Conservation (phyloP, 2,113 vertebrate species). For the Corythoichthys intestinalis region DNA sequence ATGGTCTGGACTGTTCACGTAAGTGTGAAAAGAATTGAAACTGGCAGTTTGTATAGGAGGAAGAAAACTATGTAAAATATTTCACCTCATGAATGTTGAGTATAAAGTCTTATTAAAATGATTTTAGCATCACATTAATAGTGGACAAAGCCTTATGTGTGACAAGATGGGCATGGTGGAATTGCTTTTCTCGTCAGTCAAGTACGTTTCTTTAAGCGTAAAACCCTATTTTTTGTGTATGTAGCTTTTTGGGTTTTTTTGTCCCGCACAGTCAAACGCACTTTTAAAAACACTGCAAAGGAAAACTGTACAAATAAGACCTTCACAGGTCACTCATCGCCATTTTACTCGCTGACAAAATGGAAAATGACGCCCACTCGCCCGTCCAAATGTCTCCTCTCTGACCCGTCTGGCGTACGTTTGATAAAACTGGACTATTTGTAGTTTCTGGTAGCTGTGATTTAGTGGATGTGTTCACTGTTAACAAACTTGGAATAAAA, state of each 20-base stretch:
- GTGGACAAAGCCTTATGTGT: constrained; percentile 62
- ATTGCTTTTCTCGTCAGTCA: constrained; percentile 18
- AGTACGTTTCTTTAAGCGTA: constrained; percentile 36
- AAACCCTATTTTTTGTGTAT: constrained; percentile 31
- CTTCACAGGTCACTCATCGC: neutral
- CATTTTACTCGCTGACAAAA: neutral
- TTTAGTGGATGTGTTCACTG: constrained; percentile 82
- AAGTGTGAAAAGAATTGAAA: constrained; percentile 27
- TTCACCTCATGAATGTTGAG: constrained; percentile 60
- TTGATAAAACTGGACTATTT: constrained; percentile 69
- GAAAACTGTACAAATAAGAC: constrained; percentile 15
- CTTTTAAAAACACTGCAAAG: constrained; percentile 35
- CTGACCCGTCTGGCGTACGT: constrained; percentile 44
- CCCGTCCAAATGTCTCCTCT: constrained; percentile 12
- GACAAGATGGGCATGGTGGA: constrained; percentile 28
- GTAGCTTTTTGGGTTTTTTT: constrained; percentile 2
- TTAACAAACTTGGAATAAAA: constrained; percentile 82
- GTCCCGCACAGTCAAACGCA: constrained; percentile 27
- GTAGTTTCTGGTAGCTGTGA: constrained; percentile 83
- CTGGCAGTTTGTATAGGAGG: constrained; percentile 11
- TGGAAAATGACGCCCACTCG: neutral
- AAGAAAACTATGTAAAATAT: constrained; percentile 18
- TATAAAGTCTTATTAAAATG: constrained; percentile 23
- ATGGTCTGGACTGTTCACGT: constrained; percentile 24
- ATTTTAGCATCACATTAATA: constrained; percentile 45